Evolutionary conservation across 2,888 invertebrate species (phyloP).

Genomic region (Stomorhina lunata): DNA sequence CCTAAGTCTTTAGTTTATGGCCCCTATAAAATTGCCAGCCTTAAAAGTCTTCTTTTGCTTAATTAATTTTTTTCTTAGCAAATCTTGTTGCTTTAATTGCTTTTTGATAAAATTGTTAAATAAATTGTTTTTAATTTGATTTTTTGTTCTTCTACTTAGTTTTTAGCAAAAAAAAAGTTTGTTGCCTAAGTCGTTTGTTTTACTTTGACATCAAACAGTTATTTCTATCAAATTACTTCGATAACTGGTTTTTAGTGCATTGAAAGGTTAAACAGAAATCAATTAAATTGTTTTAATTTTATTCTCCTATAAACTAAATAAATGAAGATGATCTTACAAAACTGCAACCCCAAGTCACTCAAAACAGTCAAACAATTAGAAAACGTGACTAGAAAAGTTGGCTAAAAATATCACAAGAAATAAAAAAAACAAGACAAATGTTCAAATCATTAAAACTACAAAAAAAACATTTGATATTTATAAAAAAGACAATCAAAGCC

Average conservation of each 20-base stretch:
- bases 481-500: not conserved
- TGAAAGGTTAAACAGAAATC: slow-evolving; percentile 17
- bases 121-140: not conserved
- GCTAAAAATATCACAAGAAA: slow-evolving; percentile 8
- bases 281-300: too few species aligned
- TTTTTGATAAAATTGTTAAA: too few species aligned
- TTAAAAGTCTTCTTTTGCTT: too few species aligned
- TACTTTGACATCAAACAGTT: not conserved
- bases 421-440: too few species aligned
- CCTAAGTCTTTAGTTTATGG: too few species aligned
- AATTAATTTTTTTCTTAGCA: too few species aligned
- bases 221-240: too few species aligned
- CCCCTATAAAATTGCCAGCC: too few species aligned
- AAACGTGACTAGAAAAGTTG: slow-evolving; percentile 57
- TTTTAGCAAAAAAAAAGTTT: slow-evolving; percentile 8
- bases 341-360: slow-evolving; percentile 20
- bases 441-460: too few species aligned
- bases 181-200: slow-evolving; percentile 61
- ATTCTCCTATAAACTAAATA: too few species aligned
- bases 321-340: slow-evolving; percentile 33
- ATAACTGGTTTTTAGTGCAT: not conserved
- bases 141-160: not conserved
- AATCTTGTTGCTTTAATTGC: too few species aligned
- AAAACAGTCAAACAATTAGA: slow-evolving; percentile 42
- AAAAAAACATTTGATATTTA: not conserved